Base-by-base conservation (phyloP, 1,140 invertebrate genomes). In the Scaptodrosophila lebanonensis region DNA sequence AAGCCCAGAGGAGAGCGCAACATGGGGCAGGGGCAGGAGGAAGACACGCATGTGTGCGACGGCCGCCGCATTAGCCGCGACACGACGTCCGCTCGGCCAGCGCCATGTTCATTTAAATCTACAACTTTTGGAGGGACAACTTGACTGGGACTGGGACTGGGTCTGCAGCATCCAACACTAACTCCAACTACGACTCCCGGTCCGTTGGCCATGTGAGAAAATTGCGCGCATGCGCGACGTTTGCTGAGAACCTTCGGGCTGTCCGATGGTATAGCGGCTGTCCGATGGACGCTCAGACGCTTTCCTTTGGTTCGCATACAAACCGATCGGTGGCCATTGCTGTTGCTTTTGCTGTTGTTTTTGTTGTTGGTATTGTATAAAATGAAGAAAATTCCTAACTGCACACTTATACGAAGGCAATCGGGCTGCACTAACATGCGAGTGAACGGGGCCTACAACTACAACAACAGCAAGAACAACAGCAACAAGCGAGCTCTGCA, bases 121-220 rank as follows among this genome's bases (percentile, higher is more conserved):
- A 79, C 75, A 83, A 83, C 68, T 73, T 76, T 79, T 70, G 72
- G 72, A 83, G 79, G 77, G 79, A 83, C 72, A 77, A 83, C 71
- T 83, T 83, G 79, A 83, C 68, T 72, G 56, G 47, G 39, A 40
- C 45, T 61, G 27, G 35, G 30, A 58, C 29, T 47, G 47, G 56
- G 30, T 49, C 44, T 54, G 59, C 39, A 25, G 22, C 22, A n/a
- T 25, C 3, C 22, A 25, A 25, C 22, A 25, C 8, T 8, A 25
- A 8, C 3, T 39, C 38, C 43, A 40, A 44, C 27, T 36, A 16
- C 35, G 18, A 47, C 53, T 58, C 17, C 27, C 13, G 40, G n/a
- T 52, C 18, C 48, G 59, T 59, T 39, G 53, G 48, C 45, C 75
- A 82, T 82, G 75, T 82, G 75, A 82, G 75, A 82, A 82, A 82